Base-by-base conservation (phyloP, 2,797 vertebrate genomes). In the Caiman crocodilus region DNA sequence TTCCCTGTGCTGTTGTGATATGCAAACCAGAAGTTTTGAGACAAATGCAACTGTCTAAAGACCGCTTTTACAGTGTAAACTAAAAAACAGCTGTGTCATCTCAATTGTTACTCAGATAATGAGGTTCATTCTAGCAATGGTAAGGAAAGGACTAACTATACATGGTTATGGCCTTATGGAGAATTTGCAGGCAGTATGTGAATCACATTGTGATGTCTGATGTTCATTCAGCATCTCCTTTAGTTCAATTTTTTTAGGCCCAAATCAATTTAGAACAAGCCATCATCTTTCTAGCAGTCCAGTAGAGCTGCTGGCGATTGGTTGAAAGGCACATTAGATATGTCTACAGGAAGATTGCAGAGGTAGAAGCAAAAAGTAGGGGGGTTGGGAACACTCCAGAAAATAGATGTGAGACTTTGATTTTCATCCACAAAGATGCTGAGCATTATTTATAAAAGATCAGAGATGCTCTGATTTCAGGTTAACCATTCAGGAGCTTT, bases 1-100 rank as follows among this genome's bases (percentile, higher is more conserved):
- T 84, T 93, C 87, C 90, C 93, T 93, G 82, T 87, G 86, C 84
- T 81, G 4, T 94, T 84, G 94, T 97, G 96, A 97, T 97, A 97
- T 97, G 96, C 0, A 80, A 95, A 82, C 95, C 95, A 94, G 91
- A 95, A 95, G 83, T 42, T 97, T 94, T 94, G 90, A 93, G 96
- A 91, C 90, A 69, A 55, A 90, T 97, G 90, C 89, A 94, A 87
- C 85, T 90, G 93, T 23, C 91, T 87, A 88, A 95, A 95, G 94
- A 94, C 90, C 89, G 90, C 71, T 97, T 97, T 94, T 96, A 93
- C 0, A 35, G 88, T 88, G 96, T 93, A 94, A 97, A 97, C 94
- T 96, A 96, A 97, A 97, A 95, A 95, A 0, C 95, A 93, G 96
- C 79, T 94, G 76, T 85, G 83, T 85, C 88, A 0, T 59, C 79